These are phyloP conservation scores for Dorcus hopei DNA, from an alignment of 2,888 invertebrate genomes.

Conservation along the genomic window DNA sequence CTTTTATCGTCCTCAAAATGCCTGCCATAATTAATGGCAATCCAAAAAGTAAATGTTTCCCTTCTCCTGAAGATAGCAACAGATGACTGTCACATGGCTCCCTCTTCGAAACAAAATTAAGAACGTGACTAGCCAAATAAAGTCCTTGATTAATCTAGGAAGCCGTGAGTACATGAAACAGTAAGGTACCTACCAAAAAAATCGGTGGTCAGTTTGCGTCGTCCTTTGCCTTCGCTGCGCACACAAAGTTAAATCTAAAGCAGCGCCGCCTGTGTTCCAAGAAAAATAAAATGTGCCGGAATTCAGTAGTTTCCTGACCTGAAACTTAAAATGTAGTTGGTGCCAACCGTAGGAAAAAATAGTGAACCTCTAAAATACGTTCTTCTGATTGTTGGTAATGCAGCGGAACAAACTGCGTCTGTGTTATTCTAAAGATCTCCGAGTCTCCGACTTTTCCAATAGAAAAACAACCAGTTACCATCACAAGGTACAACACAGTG, in stretches of 20 bases:
- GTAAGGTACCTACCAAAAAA: slow-evolving; percentile 75
- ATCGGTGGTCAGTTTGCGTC: slow-evolving; percentile 84
- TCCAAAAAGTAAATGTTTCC: too few species aligned
- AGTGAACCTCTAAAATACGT: slow-evolving; percentile 55
- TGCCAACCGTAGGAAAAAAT: neutral
- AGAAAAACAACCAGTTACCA: slow-evolving; percentile 94
- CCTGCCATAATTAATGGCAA: too few species aligned
- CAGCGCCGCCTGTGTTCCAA: slow-evolving; percentile 53
- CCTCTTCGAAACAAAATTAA: too few species aligned
- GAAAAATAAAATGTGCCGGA: slow-evolving; percentile 99
- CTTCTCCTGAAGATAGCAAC: too few species aligned
- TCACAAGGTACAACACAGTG: slow-evolving; percentile 82
- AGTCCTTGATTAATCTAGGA: too few species aligned
- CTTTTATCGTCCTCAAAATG: too few species aligned
- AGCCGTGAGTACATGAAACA: neutral
- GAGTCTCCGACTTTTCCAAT: slow-evolving; percentile 93
- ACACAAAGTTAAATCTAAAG: slow-evolving; percentile 89
- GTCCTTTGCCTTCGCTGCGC: slow-evolving; percentile 85
- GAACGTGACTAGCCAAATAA: neutral
- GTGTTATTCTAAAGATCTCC: slow-evolving; percentile 93
- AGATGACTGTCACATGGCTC: too few species aligned
- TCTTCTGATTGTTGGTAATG: slow-evolving; percentile 69
- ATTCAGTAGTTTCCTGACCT: slow-evolving; percentile 80
- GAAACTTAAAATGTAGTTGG: neutral
- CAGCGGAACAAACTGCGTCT: slow-evolving; percentile 86